Conservation (phyloP, 2,797 vertebrate genomes). For the Aphelocoma californica region DNA sequence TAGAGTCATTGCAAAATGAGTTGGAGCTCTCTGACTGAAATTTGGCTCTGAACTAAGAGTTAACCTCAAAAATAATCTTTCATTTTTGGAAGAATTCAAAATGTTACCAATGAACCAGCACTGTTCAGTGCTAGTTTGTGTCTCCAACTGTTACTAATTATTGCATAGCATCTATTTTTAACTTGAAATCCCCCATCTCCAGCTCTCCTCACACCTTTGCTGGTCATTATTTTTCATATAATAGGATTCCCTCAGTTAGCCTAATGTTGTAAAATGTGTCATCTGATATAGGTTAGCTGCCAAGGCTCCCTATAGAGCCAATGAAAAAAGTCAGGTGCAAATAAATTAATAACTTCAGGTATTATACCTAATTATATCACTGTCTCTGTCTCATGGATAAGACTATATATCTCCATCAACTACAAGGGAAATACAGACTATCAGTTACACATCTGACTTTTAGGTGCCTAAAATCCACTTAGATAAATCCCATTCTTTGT, state of each 20-base stretch:
- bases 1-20: background rate
- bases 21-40: background rate
- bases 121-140: background rate
- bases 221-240: background rate
- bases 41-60: background rate
- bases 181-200: background rate
- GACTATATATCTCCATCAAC: background rate
- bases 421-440: background rate
- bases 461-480: background rate
- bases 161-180: background rate
- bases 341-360: background rate
- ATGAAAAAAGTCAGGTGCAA: background rate
- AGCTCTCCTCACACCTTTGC: background rate
- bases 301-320: background rate
- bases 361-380: background rate
- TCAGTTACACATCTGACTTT: background rate
- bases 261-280: background rate
- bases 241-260: background rate
- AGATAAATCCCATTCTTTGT: background rate
- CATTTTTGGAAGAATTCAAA: background rate
- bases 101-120: background rate
- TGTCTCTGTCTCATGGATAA: background rate
- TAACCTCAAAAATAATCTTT: conserved; percentile 18
- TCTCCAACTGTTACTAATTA: background rate
- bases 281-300: background rate